Evolutionary conservation across 2,797 vertebrate genomes (phyloP), one percentile per base, ranked within the genome.

Genomic region (Anomalospiza imberbis): DNA sequence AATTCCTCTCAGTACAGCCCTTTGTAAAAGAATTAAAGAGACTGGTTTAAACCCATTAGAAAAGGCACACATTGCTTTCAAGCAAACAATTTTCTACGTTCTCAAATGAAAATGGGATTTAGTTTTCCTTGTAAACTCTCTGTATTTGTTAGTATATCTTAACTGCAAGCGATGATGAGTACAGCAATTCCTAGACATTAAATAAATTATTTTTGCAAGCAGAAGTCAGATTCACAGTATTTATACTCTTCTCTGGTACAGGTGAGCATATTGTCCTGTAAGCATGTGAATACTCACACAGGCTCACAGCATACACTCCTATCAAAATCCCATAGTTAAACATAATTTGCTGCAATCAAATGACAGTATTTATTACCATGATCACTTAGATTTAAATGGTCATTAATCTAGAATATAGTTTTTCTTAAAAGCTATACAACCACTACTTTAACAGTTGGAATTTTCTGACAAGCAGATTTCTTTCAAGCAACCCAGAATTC

Each of bases 1-100:
- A 93, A 91, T 86, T 77, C 65, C 76, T 80, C 82, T 61, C 50
- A 47, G 57, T 65, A 29, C 76, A 72, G 54, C 26, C 74, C 71
- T 88, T 70, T 14, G 17, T 55, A 62, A 91, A 90, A 81, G 38
- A 55, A 66, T 67, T 86, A 47, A 58, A 57, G 45, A 16, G 21
- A 82, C 60, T 32, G 66, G 44, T 45, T 89, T 58, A 70, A 75
- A 17, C 9, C 3, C 36, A 45, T 15, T n/a, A 58, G 24, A 58
- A 88, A 88, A 62, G 72, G 32, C 4, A 3, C 3, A 4, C 2
- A 0, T 11, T 51, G 40, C 65, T 55, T 83, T 68, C 61, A 78
- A 60, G 62, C 28, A 83, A 88, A 21, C 9, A 7, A 53, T 63
- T 72, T 82, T 22, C 66, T 58, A 45, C 0, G 2, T 29, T n/a